These are phyloP conservation scores for Drosophila melanica DNA, from an alignment of 1,140 invertebrate genomes.

Conservation along the genomic window DNA sequence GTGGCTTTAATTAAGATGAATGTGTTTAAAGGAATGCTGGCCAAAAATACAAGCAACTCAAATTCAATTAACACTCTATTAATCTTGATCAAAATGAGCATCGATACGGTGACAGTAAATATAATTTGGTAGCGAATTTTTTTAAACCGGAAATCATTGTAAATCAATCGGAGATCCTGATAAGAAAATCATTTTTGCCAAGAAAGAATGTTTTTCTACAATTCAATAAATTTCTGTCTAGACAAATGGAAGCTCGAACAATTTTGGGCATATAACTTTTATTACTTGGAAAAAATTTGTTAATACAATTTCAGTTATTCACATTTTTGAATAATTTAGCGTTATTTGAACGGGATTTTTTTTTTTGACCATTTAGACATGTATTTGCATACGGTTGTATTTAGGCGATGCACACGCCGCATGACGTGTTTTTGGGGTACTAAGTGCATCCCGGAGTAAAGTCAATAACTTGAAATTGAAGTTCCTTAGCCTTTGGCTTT, in stretches of 20 bases:
- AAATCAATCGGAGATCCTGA: not conserved
- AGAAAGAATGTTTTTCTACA: too few species aligned
- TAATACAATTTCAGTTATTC: too few species aligned
- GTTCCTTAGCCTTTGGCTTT: slow-evolving; percentile 61
- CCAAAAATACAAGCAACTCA: slow-evolving; percentile 39
- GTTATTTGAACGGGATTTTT: too few species aligned
- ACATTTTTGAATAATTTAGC: too few species aligned
- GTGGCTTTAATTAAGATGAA: slow-evolving; percentile 27
- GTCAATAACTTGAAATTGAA: slow-evolving; percentile 65
- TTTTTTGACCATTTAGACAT: too few species aligned
- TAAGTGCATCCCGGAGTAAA: slow-evolving; percentile 1
- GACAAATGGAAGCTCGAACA: too few species aligned
- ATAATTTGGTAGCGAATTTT: slow-evolving; percentile 6
- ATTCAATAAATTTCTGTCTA: too few species aligned
- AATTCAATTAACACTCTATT: slow-evolving; percentile 73
- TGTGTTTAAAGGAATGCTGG: slow-evolving; percentile 23
- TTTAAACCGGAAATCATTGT: not conserved
- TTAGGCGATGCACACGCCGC: too few species aligned
- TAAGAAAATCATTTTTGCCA: too few species aligned
- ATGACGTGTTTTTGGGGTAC: slow-evolving; percentile 1
- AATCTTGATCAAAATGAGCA: slow-evolving; percentile 60
- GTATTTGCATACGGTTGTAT: too few species aligned
- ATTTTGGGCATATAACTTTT: too few species aligned
- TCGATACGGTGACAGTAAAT: not conserved
- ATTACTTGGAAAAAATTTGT: too few species aligned